Evolutionary conservation across 2,888 invertebrate genomes (phyloP).

Genomic region (Morpho helenor): DNA sequence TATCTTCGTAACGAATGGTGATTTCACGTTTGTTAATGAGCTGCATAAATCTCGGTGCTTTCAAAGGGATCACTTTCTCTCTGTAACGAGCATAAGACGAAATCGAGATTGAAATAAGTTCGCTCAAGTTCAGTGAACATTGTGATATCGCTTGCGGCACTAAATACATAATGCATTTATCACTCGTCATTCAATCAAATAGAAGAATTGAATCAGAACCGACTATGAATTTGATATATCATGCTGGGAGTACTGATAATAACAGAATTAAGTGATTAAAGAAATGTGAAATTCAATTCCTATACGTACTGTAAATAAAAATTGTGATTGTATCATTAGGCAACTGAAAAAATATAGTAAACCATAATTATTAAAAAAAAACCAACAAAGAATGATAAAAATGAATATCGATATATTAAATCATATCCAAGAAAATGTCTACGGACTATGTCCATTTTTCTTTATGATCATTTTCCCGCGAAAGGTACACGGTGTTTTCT

Average conservation of each 20-base stretch:
- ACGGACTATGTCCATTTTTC: too few relatives aligned
- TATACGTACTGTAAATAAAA: too few relatives aligned
- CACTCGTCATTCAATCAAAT: constrained; percentile 14
- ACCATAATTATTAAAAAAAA: too few relatives aligned
- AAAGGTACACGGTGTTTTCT: too few relatives aligned
- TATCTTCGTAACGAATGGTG: constrained; percentile 41
- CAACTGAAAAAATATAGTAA: too few relatives aligned
- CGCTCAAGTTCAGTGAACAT: constrained; percentile 29
- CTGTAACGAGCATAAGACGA: constrained; percentile 38
- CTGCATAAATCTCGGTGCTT: constrained; percentile 41
- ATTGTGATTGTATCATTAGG: too few relatives aligned
- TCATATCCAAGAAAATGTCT: too few relatives aligned
- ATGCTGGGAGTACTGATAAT: not conserved
- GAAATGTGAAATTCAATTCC: not conserved
- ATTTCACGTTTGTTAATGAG: constrained; percentile 39
- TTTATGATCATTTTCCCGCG: too few relatives aligned
- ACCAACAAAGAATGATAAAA: too few relatives aligned
- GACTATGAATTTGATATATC: constrained; percentile 9
- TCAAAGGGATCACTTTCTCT: constrained; percentile 52
- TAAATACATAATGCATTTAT: constrained; percentile 8
- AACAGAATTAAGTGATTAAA: not conserved
- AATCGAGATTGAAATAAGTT: constrained; percentile 41
- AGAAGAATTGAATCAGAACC: constrained; percentile 9
- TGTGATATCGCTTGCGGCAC: constrained; percentile 19
- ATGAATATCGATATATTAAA: too few relatives aligned